Base-by-base conservation (phyloP, 2,888 invertebrate species). In the Sphecodes monilicornis region DNA sequence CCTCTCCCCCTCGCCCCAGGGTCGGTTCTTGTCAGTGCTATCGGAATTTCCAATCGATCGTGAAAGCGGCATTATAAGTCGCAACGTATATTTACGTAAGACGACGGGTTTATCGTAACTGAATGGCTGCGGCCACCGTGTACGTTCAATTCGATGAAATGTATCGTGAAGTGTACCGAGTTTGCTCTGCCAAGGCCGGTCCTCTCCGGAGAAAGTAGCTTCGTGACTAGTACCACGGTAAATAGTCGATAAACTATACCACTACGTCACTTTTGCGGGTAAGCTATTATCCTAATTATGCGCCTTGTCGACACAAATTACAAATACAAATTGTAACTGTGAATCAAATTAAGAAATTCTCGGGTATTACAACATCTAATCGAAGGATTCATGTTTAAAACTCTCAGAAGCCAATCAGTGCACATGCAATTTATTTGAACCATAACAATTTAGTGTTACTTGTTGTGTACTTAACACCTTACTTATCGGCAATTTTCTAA, bases 171-270 rank as follows among this genome's bases (percentile, higher is more conserved):
- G 84, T 76, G 78, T 82, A 83, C 80, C 85, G 80, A 86, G 88
- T 86, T 87, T 78, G 81, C 84, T 78, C 84, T 88, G 87, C 87
- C 90, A 90, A 90, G 89, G 90, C 87, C 90, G 85, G 71, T 79
- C 86, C 68, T 50, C 72, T 16, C 54, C 84, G 85, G 91, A 90
- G 91, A 88, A 87, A 88, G 89, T 76, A 57, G 76, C 22, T 81
- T 78, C 78, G 80, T 50, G 69, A 69, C 69, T 70, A 70, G 66
- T 50, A 22, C 29, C 16, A 70, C 32, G 32, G 46, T 57, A 72
- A 70, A 84, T 78, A 57, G 43, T 50, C 60, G 46, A 26, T 46
- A 74, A 46, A 71, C 69, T 78, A 68, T 32, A 71, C 26, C 64
- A 22, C 29, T 50, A 13, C 57, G 32, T 22, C 26, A 50, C 46